Base-by-base conservation (phyloP, 2,888 invertebrate species). In the Argyresthia goedartella region DNA sequence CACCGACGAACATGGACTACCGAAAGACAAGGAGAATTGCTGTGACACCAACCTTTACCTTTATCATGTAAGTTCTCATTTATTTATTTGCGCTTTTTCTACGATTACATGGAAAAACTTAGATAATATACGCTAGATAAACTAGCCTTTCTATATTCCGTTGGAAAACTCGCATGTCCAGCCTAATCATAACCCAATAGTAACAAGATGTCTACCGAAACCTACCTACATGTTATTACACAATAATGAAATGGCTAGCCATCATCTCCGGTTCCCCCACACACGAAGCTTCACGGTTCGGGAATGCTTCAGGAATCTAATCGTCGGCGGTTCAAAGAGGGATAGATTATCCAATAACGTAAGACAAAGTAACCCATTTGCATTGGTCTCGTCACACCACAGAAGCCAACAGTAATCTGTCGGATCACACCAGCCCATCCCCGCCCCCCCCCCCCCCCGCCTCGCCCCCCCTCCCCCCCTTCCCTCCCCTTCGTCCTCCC, bases 1-100 rank as follows among this genome's bases (percentile, higher is more conserved):
- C 65, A 88, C 89, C 64, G 93, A 93, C 68, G 91, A 92, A 54
- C 89, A 90, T 79, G 89, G 89, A 59, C 81, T 89, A 55, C 82
- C 88, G 45, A 81, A 88, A 60, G 93, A 92, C 63, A 91, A 93
- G 78, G 92, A 92, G 75, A 91, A 91, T 70, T 89, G 91, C 56
- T 93, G 91, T 65, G 95, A 95, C 76, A 94, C 95, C 69, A 95
- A 95, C 79, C 91, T 95, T 65, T 96, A 95, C 82, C 91, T 95
- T 56, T 94, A 93, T 68, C 91, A 91, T 86, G 93, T 92, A 76
- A 91, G 92, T 89, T 34, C 46, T 42, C 14, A 4, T 35, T 47
- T 41, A 1, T 14, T 16, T 49, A 49, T 39, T 15, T 39, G 8
- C 39, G 35, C 6, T 25, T 25, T n/a, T n/a, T n/a, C n/a, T n/a